These are phyloP conservation scores for Plusia festucae DNA, from an alignment of 2,888 invertebrate species.

Conservation along the genomic window DNA sequence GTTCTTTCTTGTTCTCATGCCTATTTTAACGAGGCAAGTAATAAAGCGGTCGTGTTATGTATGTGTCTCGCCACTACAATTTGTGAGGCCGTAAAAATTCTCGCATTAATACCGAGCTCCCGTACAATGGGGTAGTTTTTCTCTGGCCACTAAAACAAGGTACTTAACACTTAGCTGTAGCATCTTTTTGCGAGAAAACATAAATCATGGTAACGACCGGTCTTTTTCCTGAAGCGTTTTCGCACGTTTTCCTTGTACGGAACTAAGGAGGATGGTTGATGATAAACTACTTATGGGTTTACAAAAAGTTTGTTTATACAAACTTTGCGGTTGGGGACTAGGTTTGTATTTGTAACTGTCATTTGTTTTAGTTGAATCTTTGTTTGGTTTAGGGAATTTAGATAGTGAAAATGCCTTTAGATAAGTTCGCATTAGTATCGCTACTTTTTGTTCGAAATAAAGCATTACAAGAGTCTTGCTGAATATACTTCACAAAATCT, in stretches of 20 bases:
- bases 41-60: slow-evolving; percentile 27
- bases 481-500: too few species aligned
- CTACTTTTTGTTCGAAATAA: too few species aligned
- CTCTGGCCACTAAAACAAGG: slow-evolving; percentile 71
- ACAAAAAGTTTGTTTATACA: slow-evolving; percentile 57
- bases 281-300: slow-evolving; percentile 57
- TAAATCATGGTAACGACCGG: slow-evolving; percentile 85
- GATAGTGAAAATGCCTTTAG: slow-evolving; percentile 9
- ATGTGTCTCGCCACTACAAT: slow-evolving; percentile 36
- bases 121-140: slow-evolving; percentile 66
- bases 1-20: slow-evolving; percentile 6
- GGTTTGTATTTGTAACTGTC: slow-evolving; percentile 37
- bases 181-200: slow-evolving; percentile 75
- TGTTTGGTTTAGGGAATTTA: slow-evolving; percentile 40
- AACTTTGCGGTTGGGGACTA: slow-evolving; percentile 36
- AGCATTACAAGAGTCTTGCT: too few species aligned
- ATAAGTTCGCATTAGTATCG: too few species aligned
- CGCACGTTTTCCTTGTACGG: slow-evolving; percentile 77
- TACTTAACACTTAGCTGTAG: slow-evolving; percentile 67
- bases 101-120: slow-evolving; percentile 51
- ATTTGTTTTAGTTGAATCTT: slow-evolving; percentile 41
- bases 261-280: slow-evolving; percentile 51
- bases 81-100: slow-evolving; percentile 50
- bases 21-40: slow-evolving; percentile 43
- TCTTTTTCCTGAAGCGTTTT: slow-evolving; percentile 74